phyloP scores from a whole-genome alignment of 2,888 invertebrate genomes.

The Apamea anceps region DNA sequence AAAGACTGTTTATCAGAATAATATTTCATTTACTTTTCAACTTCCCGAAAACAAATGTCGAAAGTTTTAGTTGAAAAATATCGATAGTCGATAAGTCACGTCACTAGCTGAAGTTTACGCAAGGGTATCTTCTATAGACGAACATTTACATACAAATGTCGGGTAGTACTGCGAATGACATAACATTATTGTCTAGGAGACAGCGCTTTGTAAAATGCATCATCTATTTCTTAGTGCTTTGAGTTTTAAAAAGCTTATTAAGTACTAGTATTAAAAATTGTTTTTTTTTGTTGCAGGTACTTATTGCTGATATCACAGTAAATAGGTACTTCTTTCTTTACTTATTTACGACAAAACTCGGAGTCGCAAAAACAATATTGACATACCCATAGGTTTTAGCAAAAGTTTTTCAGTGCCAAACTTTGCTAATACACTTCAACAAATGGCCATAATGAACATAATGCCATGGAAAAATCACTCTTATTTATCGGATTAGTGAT shows the following conservation, averaged over 20 bases:
- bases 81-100: conserved; percentile 53
- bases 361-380: neutral
- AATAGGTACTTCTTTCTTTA: neutral
- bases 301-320: neutral
- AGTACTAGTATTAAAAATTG: neutral
- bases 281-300: conserved; percentile 43
- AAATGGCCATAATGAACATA: neutral
- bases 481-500: conserved; percentile 19
- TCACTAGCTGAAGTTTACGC: conserved; percentile 64
- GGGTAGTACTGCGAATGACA: conserved; percentile 72
- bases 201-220: conserved; percentile 33
- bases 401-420: conserved; percentile 12
- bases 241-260: conserved; percentile 13
- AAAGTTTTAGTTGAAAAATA: conserved; percentile 54
- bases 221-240: conserved; percentile 18
- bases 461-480: neutral
- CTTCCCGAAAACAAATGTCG: conserved; percentile 51
- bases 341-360: neutral
- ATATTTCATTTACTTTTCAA: conserved; percentile 49
- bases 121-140: conserved; percentile 64
- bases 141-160: conserved; percentile 74
- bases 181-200: conserved; percentile 65
- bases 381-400: neutral
- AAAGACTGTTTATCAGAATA: conserved; percentile 32
- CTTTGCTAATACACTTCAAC: conserved; percentile 10